Evolutionary conservation across 1,140 invertebrate species (phyloP).

Genomic region (Brachionus rubens): DNA sequence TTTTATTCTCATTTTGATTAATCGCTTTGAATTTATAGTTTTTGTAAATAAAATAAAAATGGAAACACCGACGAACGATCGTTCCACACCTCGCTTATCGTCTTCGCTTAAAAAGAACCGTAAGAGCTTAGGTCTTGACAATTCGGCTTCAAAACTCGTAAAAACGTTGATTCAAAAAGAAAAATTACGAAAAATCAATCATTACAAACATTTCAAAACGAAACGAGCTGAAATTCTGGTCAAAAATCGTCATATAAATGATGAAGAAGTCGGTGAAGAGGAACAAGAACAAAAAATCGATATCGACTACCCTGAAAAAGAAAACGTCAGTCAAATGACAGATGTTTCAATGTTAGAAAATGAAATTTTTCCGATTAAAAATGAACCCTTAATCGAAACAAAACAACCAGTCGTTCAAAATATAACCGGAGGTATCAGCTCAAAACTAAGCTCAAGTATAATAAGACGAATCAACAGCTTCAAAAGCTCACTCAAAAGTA

Average conservation of each 20-base stretch:
- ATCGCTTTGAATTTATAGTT: no score
- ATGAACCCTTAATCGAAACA: background rate
- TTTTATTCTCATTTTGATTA: no score
- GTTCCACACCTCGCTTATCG: background rate
- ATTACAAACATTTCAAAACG: background rate
- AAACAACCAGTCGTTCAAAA: background rate
- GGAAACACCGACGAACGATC: conserved; percentile 22
- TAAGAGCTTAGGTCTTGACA: background rate
- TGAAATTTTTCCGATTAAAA: background rate
- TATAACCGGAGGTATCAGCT: background rate
- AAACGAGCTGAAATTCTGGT: conserved; percentile 10
- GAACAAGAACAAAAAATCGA: background rate
- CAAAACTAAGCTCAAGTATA: conserved; percentile 9
- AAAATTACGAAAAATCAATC: conserved; percentile 8
- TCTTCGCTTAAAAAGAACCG: background rate
- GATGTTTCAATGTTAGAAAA: background rate
- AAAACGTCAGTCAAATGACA: background rate
- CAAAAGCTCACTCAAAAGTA: conserved; percentile 20
- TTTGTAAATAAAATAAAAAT: no score
- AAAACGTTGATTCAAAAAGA: background rate
- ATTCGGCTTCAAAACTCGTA: background rate
- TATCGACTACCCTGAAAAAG: background rate
- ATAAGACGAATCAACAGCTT: background rate
- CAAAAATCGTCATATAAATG: background rate
- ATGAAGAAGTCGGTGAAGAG: background rate